Evolutionary conservation across 2,113 vertebrate species (phyloP).

Genomic region (Calypte anna): DNA sequence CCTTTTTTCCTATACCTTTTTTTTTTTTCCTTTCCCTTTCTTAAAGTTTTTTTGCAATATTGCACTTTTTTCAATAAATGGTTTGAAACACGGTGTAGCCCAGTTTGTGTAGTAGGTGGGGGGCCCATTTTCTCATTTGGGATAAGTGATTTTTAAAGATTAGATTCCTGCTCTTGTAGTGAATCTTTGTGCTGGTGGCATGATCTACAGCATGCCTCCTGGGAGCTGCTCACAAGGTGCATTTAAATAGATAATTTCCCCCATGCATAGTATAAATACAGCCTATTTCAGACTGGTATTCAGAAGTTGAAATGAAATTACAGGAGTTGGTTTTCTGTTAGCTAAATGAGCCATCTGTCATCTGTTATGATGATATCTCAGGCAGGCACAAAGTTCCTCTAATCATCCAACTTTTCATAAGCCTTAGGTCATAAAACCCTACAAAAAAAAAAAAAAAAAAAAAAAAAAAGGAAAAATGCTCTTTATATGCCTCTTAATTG

Average conservation of each 20-base stretch:
- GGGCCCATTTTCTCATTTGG: rapidly evolving
- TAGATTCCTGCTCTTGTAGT: not conserved
- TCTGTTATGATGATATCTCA: not conserved
- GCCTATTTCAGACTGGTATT: not conserved
- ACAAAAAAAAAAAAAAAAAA: not conserved
- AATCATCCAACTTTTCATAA: not conserved
- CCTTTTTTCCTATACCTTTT: not conserved
- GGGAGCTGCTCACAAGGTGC: not conserved
- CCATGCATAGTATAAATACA: not conserved
- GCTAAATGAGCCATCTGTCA: not conserved
- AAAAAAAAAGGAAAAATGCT: not conserved
- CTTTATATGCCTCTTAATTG: rapidly evolving
- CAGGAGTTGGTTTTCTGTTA: constrained; percentile 7
- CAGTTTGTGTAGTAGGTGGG: rapidly evolving
- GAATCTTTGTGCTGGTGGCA: not conserved
- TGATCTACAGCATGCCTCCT: not conserved
- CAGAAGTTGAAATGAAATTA: not conserved
- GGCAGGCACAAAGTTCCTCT: not conserved
- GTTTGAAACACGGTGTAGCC: not conserved
- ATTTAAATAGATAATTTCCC: constrained; percentile 6
- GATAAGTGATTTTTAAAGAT: not conserved
- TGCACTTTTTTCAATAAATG: not conserved
- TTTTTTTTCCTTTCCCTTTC: not conserved
- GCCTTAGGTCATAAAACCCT: not conserved
- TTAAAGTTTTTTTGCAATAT: not conserved